phyloP scores from a whole-genome alignment of 1,140 invertebrate genomes.

The Atopsyche davidsoni region DNA sequence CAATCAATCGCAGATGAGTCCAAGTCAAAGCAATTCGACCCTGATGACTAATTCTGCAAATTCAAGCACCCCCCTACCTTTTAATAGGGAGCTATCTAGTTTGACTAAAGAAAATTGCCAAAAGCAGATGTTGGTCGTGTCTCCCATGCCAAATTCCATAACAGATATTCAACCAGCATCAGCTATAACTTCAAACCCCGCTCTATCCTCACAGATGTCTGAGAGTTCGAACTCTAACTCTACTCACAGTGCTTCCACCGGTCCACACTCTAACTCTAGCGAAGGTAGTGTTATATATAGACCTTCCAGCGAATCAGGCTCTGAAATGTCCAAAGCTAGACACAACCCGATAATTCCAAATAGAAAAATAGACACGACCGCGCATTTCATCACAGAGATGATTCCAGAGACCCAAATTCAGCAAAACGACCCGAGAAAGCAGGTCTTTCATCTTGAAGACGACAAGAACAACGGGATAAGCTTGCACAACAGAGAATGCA shows the following conservation, averaged over 20 bases:
- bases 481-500: constrained; percentile 13
- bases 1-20: constrained; percentile 46
- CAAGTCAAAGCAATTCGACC: constrained; percentile 52
- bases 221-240: constrained; percentile 55
- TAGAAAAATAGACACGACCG: constrained; percentile 51
- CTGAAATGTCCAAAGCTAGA: constrained; percentile 49
- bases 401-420: constrained; percentile 45
- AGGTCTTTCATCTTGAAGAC: constrained; percentile 5
- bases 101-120: constrained; percentile 44
- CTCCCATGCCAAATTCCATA: constrained; percentile 60
- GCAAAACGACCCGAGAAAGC: constrained; percentile 37
- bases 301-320: constrained; percentile 60
- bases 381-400: constrained; percentile 45
- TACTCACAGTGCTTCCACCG: constrained; percentile 53
- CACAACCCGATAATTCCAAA: constrained; percentile 45
- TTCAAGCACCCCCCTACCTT: constrained; percentile 42
- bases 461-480: constrained; percentile 22
- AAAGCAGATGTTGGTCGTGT: constrained; percentile 64
- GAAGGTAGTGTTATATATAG: constrained; percentile 64
- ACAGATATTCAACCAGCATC: constrained; percentile 33
- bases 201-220: constrained; percentile 45
- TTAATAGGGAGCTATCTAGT: constrained; percentile 47
- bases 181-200: constrained; percentile 34
- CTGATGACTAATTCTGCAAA: constrained; percentile 44
- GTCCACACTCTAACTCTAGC: constrained; percentile 58